Evolutionary conservation across 2,797 vertebrate genomes (phyloP).

Genomic region (Periophthalmus magnuspinnatus): DNA sequence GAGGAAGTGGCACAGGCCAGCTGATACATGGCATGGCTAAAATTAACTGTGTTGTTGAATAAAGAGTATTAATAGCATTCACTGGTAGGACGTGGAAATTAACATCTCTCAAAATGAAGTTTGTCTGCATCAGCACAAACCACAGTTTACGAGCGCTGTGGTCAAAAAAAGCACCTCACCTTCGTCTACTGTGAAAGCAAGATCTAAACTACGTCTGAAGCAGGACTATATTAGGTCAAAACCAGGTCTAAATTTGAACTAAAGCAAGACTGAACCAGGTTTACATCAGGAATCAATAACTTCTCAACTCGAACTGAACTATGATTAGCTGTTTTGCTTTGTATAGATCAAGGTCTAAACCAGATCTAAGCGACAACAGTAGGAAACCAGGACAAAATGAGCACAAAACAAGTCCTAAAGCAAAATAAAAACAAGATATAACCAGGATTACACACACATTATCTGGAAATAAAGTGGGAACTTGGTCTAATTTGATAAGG

Average conservation of each 20-base stretch:
- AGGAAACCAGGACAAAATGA: neutral
- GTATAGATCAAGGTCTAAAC: neutral
- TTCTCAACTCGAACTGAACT: too few species aligned
- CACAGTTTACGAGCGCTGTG: neutral
- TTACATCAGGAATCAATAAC: too few species aligned
- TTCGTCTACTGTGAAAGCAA: neutral
- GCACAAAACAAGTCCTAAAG: neutral
- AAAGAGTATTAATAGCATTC: conserved; percentile 69
- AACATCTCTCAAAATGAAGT: conserved; percentile 33
- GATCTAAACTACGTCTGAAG: neutral
- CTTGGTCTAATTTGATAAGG: too few species aligned
- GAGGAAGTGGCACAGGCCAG: conserved; percentile 74
- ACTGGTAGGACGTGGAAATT: conserved; percentile 54
- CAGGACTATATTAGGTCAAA: neutral
- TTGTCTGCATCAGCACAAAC: conserved; percentile 26
- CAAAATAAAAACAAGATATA: neutral
- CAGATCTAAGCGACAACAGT: neutral
- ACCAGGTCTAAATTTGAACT: too few species aligned
- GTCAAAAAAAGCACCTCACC: neutral
- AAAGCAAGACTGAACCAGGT: too few species aligned
- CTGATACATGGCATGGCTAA: conserved; percentile 77
- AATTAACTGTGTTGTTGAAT: conserved; percentile 72
- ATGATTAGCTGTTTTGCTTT: too few species aligned
- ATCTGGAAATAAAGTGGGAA: too few species aligned
- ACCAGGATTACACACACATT: neutral